These are phyloP conservation scores for Phataginus tricuspis DNA, from an alignment of 2,797 vertebrate species.

Conservation along the genomic window DNA sequence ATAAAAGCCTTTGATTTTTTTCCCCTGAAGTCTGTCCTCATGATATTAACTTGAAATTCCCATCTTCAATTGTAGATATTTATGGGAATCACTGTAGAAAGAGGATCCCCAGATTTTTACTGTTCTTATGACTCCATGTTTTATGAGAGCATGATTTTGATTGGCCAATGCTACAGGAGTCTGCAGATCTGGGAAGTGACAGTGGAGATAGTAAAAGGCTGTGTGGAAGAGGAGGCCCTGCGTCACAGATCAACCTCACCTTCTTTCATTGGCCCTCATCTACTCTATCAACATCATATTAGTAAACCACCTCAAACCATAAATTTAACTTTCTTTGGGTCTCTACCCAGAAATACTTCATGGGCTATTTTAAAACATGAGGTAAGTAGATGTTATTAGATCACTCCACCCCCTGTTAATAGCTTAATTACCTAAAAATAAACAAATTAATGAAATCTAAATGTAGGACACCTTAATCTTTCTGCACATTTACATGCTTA, in stretches of 20 bases:
- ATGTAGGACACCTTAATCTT: background rate
- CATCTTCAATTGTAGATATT: background rate
- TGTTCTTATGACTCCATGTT: background rate
- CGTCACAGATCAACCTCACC: background rate
- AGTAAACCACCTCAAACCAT: background rate
- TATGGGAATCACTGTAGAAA: background rate
- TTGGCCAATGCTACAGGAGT: background rate
- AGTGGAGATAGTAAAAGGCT: background rate
- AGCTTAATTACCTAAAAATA: background rate
- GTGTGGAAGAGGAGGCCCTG: accelerated
- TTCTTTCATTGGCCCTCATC: background rate
- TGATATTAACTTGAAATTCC: background rate
- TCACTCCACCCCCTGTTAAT: background rate
- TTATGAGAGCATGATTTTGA: background rate
- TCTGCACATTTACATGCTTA: background rate
- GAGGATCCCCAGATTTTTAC: background rate
- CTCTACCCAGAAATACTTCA: background rate
- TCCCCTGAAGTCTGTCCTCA: background rate
- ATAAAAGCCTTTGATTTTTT: background rate
- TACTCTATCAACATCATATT: background rate
- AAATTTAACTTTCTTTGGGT: background rate
- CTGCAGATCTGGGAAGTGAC: background rate
- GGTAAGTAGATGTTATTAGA: background rate
- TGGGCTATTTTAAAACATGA: background rate
- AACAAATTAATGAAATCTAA: background rate